Conservation (phyloP, 2,888 invertebrate genomes). For the Ecliptopera silaceata region DNA sequence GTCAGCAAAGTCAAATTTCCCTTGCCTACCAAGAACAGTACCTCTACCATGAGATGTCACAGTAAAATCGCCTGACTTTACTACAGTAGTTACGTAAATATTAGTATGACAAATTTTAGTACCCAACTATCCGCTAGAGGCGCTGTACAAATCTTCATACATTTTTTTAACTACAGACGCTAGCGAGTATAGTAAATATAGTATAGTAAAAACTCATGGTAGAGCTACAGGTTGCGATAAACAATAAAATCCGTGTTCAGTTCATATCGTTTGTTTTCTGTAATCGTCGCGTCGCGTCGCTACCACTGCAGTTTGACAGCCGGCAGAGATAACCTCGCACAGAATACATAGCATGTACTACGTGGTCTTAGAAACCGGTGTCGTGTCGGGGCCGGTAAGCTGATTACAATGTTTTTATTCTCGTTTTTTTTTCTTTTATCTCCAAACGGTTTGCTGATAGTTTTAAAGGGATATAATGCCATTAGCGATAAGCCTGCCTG, state of each 20-base stretch:
- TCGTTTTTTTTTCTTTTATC: constrained; percentile 46
- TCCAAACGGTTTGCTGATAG: constrained; percentile 48
- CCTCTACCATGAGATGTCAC: no score
- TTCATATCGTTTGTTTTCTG: constrained; percentile 8
- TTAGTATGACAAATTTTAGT: no score
- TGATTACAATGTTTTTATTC: constrained; percentile 57
- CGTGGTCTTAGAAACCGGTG: constrained; percentile 3
- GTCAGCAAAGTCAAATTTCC: background rate
- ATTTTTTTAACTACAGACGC: no score
- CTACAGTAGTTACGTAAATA: no score
- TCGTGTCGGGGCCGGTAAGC: constrained; percentile 32
- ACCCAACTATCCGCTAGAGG: no score
- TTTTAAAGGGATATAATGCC: constrained; percentile 49
- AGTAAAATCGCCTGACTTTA: no score
- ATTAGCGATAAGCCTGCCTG: constrained; percentile 50
- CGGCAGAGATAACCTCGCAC: constrained; percentile 21
- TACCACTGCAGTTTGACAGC: constrained; percentile 7
- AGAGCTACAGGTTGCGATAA: constrained; percentile 16
- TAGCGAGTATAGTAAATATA: no score
- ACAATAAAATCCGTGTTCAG: constrained; percentile 3
- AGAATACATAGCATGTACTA: constrained; percentile 4
- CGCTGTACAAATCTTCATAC: no score
- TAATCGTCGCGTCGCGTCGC: constrained; percentile 12
- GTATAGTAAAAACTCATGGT: no score
- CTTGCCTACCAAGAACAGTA: constrained; percentile 5